Evolutionary conservation across 2,797 vertebrate species (phyloP).

Genomic region (Neopelma chrysocephalum): DNA sequence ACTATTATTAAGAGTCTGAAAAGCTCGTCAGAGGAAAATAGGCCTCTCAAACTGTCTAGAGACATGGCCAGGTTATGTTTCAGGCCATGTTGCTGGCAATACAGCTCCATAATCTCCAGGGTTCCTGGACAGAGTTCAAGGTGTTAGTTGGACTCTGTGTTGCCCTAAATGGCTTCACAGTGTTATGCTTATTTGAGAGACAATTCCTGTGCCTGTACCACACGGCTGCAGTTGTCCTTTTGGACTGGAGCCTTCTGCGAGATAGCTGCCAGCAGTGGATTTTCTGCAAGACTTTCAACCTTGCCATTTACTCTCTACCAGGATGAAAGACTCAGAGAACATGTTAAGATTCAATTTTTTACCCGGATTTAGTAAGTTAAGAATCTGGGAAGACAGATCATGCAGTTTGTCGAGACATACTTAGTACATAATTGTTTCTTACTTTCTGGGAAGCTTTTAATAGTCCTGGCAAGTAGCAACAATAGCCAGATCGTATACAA

Average conservation of each 20-base stretch:
- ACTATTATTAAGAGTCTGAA: constrained; percentile 47
- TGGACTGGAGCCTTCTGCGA: constrained; percentile 28
- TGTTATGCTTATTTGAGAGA: constrained; percentile 56
- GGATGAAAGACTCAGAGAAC: constrained; percentile 5
- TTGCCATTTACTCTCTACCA: not conserved
- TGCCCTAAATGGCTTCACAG: constrained; percentile 50
- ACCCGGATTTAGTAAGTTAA: not conserved
- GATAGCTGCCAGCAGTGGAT: constrained; percentile 36
- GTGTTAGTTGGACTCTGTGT: constrained; percentile 41
- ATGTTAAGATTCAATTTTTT: not conserved
- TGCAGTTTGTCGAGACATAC: not conserved
- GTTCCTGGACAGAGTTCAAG: constrained; percentile 63
- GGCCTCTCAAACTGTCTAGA: constrained; percentile 33
- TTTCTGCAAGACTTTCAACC: constrained; percentile 52
- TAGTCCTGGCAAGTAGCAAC: not conserved
- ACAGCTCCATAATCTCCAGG: constrained; percentile 33
- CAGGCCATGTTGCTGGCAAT: constrained; percentile 50
- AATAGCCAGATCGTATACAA: not conserved
- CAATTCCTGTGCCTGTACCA: constrained; percentile 48
- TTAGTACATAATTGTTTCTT: not conserved
- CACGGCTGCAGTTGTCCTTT: constrained; percentile 38
- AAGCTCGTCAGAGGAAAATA: constrained; percentile 6
- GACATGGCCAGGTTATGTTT: constrained; percentile 52
- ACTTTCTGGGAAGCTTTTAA: constrained; percentile 22
- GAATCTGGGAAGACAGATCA: not conserved